Base-by-base conservation (phyloP, 2,888 invertebrate genomes). In the Aporophyla lueneburgensis region DNA sequence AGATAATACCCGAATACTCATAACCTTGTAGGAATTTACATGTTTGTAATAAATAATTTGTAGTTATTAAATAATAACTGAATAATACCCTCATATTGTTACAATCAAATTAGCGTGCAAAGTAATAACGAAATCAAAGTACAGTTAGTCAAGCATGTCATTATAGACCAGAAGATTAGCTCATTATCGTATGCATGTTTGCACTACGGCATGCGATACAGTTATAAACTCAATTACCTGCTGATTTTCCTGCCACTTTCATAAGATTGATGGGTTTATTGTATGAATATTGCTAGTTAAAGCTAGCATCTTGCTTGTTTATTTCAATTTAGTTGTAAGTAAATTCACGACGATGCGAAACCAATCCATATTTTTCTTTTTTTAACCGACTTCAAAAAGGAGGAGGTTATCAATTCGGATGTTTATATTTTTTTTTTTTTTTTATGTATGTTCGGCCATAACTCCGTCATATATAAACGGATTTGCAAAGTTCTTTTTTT, bases 211-310 rank as follows among this genome's bases (percentile, higher is more conserved):
- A 78, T 81, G 71, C 80, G 49, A 74, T 66, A 68, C 78, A 74
- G 80, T 87, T 83, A 79, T 76, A 76, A 77, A 74, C 84, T 87
- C 67, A 68, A 86, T 87, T 79, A 66, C 76, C 71, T 78, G 71
- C 76, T 81, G 80, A 54, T 76, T 66, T 69, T 58, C 24, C 71
- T 71, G 82, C 74, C 62, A 72, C 69, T 81, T 67, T 78, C 58
- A 63, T 68, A 78, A 73, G 85, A 83, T 80, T 80, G 79, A 82
- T 83, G 71, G 14, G 16, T 54, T 69, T 71, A 56, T 58, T 68
- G 33, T 70, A 51, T 76, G 43, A 14, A 21, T 59, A 33, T 58
- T 69, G 2, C n/a, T 53, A 27, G 16, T 43, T 40, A 40, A 69
- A 75, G 14, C 21, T 76, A 40, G 40, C 10, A 51, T 40, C n/a